Base-by-base conservation (phyloP, 2,888 invertebrate genomes). In the Fabriciana adippe region DNA sequence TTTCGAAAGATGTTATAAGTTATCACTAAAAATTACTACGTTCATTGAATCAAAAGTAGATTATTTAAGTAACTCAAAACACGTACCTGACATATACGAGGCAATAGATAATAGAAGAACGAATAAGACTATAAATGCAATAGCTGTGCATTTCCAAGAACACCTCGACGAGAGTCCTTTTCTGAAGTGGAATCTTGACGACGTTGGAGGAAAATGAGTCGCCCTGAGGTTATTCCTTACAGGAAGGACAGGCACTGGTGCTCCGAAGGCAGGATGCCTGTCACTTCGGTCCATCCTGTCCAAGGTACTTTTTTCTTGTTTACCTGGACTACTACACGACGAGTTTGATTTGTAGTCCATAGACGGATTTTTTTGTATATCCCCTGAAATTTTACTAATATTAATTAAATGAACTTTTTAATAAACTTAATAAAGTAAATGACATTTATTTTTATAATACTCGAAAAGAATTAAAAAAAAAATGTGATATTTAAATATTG, bases 111-210 rank as follows among this genome's bases (percentile, higher is more conserved):
- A 94, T 78, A 98, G 94, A 81, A 97, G 94, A 79, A 97, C 95
- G 78, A 97, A 95, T 79, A 97, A 94, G 88, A 97, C 94, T 84
- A 97, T 96, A 85, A 97, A 96, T 76, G 96, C 95, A 84, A 98
- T 96, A 74, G 98, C 97, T 77, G 97, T 95, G 90, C 98, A 97
- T 89, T 97, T 97, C 97, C 98, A 98, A 73, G 97, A 97, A 92
- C 98, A 98, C 80, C 95, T 94, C 78, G 97, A 96, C 68, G 96
- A 95, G 79, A 97, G 93, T 78, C 96, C 97, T 94, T 97, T 97
- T 85, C 96, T 95, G 90, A 97, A 97, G 90, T 97, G 97, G 92
- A 97, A 97, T 80, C 97, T 94, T 77, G 96, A 96, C 76, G 94
- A 93, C 31, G 94, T 93, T 55, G 94, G 94, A 74, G 96, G 95